Percentiles rank a stretch among this genome's conserved stretches.
Conservation (phyloP, 2,113 vertebrate species). For the Budorcas taxicolor region DNA sequence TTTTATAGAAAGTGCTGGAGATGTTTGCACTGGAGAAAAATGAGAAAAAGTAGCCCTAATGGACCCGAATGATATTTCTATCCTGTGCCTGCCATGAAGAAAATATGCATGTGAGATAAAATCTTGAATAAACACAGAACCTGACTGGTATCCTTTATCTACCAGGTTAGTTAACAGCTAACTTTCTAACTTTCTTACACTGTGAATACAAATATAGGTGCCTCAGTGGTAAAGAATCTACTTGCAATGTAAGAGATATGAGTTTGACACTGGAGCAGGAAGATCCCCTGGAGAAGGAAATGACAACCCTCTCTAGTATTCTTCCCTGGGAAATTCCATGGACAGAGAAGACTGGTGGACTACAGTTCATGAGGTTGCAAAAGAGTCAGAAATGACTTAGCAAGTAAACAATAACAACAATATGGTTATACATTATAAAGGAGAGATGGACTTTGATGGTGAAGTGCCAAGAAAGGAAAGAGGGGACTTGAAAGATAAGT, state of each 20-base stretch:
- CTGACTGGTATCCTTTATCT: neutral
- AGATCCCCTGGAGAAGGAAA: neutral
- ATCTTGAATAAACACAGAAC: neutral
- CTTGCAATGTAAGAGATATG: neutral
- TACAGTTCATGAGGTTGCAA: neutral
- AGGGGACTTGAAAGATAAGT: neutral
- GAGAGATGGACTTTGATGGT: neutral
- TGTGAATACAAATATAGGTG: neutral
- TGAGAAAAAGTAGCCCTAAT: neutral
- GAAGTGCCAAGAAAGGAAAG: neutral
- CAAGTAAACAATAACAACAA: neutral
- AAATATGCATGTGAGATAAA: neutral
- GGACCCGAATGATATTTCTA: neutral
- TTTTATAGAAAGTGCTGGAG: neutral
- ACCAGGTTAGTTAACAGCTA: neutral
- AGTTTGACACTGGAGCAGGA: neutral
- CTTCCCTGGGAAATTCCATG: neutral
- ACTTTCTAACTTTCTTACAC: neutral
- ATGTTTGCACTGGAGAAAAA: neutral
- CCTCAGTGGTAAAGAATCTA: neutral
- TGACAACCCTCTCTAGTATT: neutral
- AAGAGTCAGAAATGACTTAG: neutral
- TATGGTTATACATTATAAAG: neutral
- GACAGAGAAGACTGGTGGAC: neutral
- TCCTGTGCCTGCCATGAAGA: neutral